Conservation (phyloP, 2,797 vertebrate genomes). For the Eulemur mongoz region DNA sequence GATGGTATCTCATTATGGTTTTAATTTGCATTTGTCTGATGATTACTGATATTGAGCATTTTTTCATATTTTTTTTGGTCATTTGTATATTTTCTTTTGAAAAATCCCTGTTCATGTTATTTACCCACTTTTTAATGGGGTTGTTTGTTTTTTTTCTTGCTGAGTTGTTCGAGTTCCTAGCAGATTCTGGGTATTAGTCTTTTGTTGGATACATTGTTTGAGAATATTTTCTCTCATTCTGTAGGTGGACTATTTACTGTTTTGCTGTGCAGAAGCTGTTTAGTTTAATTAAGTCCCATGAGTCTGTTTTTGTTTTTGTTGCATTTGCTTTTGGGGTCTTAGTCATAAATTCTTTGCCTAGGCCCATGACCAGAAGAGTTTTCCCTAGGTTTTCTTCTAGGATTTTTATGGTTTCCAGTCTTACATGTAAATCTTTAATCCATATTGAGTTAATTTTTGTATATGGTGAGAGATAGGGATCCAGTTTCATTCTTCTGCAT, state of each 20-base stretch:
- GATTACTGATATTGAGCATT: background rate
- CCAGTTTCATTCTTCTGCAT: background rate
- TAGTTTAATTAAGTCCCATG: background rate
- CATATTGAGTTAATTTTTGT: background rate
- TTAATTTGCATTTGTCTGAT: background rate
- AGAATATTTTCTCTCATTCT: background rate
- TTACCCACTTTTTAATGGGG: too few species aligned
- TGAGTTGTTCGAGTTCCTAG: background rate
- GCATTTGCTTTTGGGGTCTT: background rate
- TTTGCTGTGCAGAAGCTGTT: background rate
- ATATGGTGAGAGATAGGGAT: background rate
- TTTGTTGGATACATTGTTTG: background rate
- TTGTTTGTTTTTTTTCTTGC: background rate
- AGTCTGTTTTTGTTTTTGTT: background rate
- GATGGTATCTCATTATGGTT: background rate
- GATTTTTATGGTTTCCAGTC: background rate
- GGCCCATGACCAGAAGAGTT: background rate
- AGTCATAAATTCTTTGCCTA: background rate
- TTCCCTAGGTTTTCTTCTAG: background rate
- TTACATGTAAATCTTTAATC: background rate
- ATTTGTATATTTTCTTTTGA: background rate
- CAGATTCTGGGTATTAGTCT: background rate
- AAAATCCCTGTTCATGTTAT: too few species aligned
- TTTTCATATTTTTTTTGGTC: background rate
- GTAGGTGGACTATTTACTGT: background rate